These are phyloP conservation scores for Lucilia cuprina DNA, from an alignment of 1,140 invertebrate genomes.

Conservation along the genomic window DNA sequence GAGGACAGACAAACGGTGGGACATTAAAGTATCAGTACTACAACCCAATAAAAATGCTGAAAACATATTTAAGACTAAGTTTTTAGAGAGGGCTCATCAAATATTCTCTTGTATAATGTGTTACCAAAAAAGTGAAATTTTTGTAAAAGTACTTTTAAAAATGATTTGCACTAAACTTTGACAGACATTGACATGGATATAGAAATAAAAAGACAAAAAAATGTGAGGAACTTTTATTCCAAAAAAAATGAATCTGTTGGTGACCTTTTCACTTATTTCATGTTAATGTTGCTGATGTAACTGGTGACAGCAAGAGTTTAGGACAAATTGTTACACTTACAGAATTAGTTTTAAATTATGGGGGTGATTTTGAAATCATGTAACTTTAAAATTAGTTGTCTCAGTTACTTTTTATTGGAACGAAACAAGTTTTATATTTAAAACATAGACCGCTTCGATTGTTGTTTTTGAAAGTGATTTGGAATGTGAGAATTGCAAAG, in stretches of 20 bases:
- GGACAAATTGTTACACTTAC: not conserved
- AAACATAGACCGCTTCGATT: too few relatives aligned
- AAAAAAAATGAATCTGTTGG: conserved; percentile 2
- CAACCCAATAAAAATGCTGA: not conserved
- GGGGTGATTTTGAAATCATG: too few relatives aligned
- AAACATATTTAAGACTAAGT: not conserved
- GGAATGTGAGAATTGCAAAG: too few relatives aligned
- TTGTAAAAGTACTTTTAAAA: conserved; percentile 15
- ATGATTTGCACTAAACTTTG: conserved; percentile 25
- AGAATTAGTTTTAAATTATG: too few relatives aligned
- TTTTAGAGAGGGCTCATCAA: conserved; percentile 10
- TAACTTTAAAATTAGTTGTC: too few relatives aligned
- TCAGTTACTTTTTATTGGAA: too few relatives aligned
- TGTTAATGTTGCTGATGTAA: conserved; percentile 32
- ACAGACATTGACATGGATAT: conserved; percentile 38
- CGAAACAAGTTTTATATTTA: too few relatives aligned
- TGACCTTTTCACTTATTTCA: conserved; percentile 26
- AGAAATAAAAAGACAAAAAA: not conserved
- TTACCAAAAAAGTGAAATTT: not conserved
- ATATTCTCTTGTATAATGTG: conserved; percentile 12
- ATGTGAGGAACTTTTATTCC: not conserved
- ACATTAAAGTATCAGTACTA: not conserved
- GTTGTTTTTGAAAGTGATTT: too few relatives aligned
- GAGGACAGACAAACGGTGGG: not conserved
- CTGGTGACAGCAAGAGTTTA: conserved; percentile 37